These are phyloP conservation scores for Takifugu bimaculatus DNA, from an alignment of 2,113 vertebrate species.

Conservation along the genomic window DNA sequence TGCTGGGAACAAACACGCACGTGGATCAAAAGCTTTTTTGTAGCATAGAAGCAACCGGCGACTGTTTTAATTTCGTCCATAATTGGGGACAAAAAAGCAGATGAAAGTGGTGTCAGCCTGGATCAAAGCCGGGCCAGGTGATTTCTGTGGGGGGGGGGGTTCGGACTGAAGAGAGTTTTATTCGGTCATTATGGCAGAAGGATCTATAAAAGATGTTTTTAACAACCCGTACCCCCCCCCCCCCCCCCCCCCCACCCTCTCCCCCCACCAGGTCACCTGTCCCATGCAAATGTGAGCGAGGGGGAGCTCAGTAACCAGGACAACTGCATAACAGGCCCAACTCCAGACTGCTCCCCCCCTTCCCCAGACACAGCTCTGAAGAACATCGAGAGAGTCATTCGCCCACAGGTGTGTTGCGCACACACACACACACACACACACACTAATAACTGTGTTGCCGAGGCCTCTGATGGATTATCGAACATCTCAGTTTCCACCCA, in stretches of 20 bases:
- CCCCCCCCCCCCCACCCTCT: slow-evolving; percentile 1
- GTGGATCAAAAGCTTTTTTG: background rate
- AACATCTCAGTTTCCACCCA: slow-evolving; percentile 75
- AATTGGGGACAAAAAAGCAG: background rate
- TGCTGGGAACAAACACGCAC: background rate
- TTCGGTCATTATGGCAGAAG: background rate
- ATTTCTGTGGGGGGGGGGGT: background rate
- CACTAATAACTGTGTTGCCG: slow-evolving; percentile 32
- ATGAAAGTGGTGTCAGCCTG: background rate
- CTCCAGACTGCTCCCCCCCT: slow-evolving; percentile 97
- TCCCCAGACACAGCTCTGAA: slow-evolving; percentile 96
- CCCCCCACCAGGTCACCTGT: slow-evolving; percentile 81
- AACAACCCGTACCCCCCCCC: background rate
- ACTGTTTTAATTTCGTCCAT: background rate
- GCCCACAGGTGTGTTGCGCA: slow-evolving; percentile 85
- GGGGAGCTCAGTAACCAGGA: slow-evolving; percentile 89
- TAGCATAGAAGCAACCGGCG: background rate
- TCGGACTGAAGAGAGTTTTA: too few species aligned
- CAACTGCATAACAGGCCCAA: slow-evolving; percentile 90
- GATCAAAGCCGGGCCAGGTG: background rate
- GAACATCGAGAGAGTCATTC: slow-evolving; percentile 98
- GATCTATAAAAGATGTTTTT: too few species aligned
- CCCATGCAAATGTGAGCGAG: slow-evolving; percentile 83
- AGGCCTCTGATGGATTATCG: slow-evolving; percentile 61
- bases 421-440: slow-evolving; percentile 10